phyloP scores from a whole-genome alignment of 2,888 invertebrate genomes.

The Eustalomyia histrio region DNA sequence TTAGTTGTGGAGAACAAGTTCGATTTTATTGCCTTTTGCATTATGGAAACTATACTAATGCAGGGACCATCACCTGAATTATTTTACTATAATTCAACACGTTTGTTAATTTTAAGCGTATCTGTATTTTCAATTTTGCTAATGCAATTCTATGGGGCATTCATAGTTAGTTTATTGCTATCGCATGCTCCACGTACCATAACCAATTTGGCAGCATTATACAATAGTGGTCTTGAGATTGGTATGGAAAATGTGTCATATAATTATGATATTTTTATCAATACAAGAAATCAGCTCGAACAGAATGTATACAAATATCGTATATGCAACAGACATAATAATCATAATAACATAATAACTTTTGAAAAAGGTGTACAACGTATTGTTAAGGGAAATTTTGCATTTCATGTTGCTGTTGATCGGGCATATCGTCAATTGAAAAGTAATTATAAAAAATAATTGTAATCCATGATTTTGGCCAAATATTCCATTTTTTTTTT shows the following conservation, averaged over 20 bases:
- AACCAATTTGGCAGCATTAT: slow-evolving; percentile 71
- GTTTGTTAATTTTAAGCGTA: slow-evolving; percentile 71
- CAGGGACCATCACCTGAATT: slow-evolving; percentile 74
- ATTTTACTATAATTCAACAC: slow-evolving; percentile 73
- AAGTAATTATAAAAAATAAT: slow-evolving; percentile 66
- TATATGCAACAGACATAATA: slow-evolving; percentile 68
- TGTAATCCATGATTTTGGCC: no score
- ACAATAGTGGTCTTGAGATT: slow-evolving; percentile 73
- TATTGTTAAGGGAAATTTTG: slow-evolving; percentile 73
- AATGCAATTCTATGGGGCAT: slow-evolving; percentile 77
- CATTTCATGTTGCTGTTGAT: slow-evolving; percentile 74
- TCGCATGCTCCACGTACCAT: slow-evolving; percentile 73
- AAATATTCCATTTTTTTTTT: neutral
- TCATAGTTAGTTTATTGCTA: slow-evolving; percentile 76
- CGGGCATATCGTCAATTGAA: slow-evolving; percentile 71
- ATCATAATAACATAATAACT: slow-evolving; percentile 69
- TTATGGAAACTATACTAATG: slow-evolving; percentile 74
- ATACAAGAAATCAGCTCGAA: slow-evolving; percentile 70
- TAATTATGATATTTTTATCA: slow-evolving; percentile 72
- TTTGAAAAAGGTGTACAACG: slow-evolving; percentile 71
- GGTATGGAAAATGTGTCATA: slow-evolving; percentile 76
- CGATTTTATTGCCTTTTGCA: slow-evolving; percentile 73
- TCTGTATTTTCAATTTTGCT: slow-evolving; percentile 75
- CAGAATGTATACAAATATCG: slow-evolving; percentile 71
- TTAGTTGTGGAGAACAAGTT: slow-evolving; percentile 67